Evolutionary conservation across 1,140 invertebrate species (phyloP).

Genomic region (Polypedilum pembai): DNA sequence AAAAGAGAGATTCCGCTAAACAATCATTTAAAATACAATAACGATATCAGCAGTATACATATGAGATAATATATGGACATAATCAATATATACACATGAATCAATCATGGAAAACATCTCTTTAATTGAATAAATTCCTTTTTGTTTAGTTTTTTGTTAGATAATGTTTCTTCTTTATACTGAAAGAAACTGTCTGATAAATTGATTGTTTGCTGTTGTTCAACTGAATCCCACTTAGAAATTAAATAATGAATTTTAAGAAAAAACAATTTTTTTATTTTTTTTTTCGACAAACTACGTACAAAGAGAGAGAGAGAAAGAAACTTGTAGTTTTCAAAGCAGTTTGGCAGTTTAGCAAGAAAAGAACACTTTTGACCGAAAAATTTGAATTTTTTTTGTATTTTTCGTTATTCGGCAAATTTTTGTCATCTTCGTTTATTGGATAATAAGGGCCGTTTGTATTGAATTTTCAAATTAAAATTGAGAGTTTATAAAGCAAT

Average conservation of each 20-base stretch:
- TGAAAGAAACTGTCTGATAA: conserved; percentile 3
- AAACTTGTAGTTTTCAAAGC: too few species aligned
- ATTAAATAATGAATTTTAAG: not conserved
- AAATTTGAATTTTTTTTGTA: too few species aligned
- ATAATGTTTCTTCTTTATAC: not conserved
- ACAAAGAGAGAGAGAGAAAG: too few species aligned
- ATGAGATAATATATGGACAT: not conserved
- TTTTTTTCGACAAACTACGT: too few species aligned
- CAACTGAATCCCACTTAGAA: not conserved
- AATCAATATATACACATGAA: conserved; percentile 23
- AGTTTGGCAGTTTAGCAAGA: too few species aligned
- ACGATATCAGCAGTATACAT: not conserved
- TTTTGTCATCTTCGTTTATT: too few species aligned
- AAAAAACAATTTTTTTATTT: too few species aligned
- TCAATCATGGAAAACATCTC: conserved; percentile 20
- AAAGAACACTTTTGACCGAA: too few species aligned
- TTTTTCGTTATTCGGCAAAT: too few species aligned
- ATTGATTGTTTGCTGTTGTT: not conserved
- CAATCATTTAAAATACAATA: conserved; percentile 1
- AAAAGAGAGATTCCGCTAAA: not conserved
- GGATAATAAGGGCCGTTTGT: too few species aligned
- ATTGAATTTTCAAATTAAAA: too few species aligned
- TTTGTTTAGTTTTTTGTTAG: not conserved
- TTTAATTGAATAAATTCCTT: conserved; percentile 27
- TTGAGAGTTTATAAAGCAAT: too few species aligned